Evolutionary conservation across 1,140 invertebrate species (phyloP).

Genomic region (Lepeophtheirus salmonis): DNA sequence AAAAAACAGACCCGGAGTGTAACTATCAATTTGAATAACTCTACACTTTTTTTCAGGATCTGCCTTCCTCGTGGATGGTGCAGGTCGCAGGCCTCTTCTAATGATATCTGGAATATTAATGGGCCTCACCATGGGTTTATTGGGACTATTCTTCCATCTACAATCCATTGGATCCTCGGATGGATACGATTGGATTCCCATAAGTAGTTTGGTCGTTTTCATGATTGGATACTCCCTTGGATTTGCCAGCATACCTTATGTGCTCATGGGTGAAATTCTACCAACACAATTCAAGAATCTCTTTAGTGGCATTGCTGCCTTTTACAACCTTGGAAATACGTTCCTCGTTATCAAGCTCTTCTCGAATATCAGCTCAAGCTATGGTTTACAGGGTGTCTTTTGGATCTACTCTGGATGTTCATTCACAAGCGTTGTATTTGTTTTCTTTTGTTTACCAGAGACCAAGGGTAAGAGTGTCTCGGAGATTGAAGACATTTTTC

Average conservation of each 20-base stretch:
- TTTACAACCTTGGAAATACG: constrained; percentile 32
- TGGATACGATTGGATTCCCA: constrained; percentile 26
- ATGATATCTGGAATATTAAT: constrained; percentile 24
- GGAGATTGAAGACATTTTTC: constrained; percentile 41
- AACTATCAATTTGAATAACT: too few species aligned
- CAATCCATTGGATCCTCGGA: constrained; percentile 11
- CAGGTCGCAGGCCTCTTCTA: constrained; percentile 27
- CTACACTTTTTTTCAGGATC: too few species aligned
- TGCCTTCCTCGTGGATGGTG: constrained; percentile 18
- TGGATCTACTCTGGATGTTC: constrained; percentile 39
- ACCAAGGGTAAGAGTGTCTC: constrained; percentile 54
- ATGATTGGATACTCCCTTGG: constrained; percentile 31
- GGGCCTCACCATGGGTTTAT: constrained; percentile 20
- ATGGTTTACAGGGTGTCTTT: constrained; percentile 29
- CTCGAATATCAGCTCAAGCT: constrained; percentile 22
- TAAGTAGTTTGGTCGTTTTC: constrained; percentile 28
- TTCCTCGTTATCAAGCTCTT: constrained; percentile 37
- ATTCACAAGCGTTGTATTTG: constrained; percentile 36
- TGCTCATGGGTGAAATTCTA: constrained; percentile 42
- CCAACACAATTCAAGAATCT: constrained; percentile 30
- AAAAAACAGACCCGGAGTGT: too few species aligned
- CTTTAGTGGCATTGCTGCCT: constrained; percentile 31
- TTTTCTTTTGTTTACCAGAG: constrained; percentile 50
- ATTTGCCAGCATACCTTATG: constrained; percentile 42
- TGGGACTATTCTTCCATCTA: constrained; percentile 29